Evolutionary conservation across 2,797 vertebrate genomes (phyloP).

Genomic region (Poecilia wingei): DNA sequence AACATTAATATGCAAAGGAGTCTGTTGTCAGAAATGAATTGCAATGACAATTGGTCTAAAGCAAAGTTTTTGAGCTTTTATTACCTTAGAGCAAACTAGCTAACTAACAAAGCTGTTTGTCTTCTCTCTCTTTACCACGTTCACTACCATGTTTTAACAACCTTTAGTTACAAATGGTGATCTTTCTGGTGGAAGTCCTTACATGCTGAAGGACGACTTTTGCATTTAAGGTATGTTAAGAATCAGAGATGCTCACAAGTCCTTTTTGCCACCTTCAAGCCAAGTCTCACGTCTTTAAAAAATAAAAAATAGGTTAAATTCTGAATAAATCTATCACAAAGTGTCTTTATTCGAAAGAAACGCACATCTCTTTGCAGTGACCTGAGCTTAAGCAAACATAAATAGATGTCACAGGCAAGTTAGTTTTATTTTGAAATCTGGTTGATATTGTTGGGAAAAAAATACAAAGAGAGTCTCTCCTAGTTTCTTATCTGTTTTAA

Average conservation of each 20-base stretch:
- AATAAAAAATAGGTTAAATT: background rate
- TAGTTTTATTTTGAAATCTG: background rate
- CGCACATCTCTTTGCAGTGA: background rate
- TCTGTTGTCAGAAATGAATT: background rate
- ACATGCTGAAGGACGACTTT: background rate
- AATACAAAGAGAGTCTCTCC: background rate
- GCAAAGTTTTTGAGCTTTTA: background rate
- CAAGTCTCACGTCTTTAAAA: background rate
- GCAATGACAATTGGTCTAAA: background rate
- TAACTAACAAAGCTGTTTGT: background rate
- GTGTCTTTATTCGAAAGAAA: background rate
- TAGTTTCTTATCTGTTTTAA: background rate
- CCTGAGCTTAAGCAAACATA: background rate
- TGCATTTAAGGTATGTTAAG: background rate
- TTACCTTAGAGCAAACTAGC: background rate
- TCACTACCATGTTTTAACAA: background rate
- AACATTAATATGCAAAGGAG: background rate
- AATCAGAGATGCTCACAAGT: background rate
- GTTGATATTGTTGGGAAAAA: slow-evolving; percentile 10
- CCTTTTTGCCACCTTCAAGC: background rate
- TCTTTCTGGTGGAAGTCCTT: background rate
- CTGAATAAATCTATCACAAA: background rate
- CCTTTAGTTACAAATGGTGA: too few relatives aligned
- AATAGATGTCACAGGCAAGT: background rate
- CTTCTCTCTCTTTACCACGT: background rate